Base-by-base conservation (phyloP, 2,888 invertebrate species). In the Ectemnius continuus region DNA sequence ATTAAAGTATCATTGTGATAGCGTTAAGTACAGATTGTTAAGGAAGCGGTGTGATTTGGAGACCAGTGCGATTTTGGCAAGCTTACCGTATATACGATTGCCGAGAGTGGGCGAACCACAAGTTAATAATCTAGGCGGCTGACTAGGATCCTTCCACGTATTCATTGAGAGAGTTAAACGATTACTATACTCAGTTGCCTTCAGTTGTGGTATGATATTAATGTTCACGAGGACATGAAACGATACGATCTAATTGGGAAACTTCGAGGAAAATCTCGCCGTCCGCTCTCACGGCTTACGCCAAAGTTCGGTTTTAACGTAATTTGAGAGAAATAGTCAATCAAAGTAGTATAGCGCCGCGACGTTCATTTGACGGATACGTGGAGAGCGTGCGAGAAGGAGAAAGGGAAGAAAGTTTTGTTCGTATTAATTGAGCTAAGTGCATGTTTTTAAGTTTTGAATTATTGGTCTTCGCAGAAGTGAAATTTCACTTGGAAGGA, bases 181-280 rank as follows among this genome's bases (percentile, higher is more conserved):
- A 48, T 48, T 48, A 28, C 28, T 62, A 23, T 18, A 61, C 70
- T 62, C 72, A 74, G 74, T 74, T 72, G 62, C 47, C 67, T 48
- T 61, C 48, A 62, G 59, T 73, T 65, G 65, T 58, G 71, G 68
- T 70, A 68, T 69, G 75, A 78, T 70, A 75, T 76, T 80, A 82
- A 80, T 78, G 73, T 75, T 82, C 78, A 75, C 70, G 69, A 69
- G 70, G 70, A 67, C 72, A 73, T 73, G 76, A 78, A 82, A 82
- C 69, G 76, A 69, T 69, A 70, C 76, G 74, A 83, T 75, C 77
- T 81, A 83, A 83, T 81, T 81, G 79, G 70, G 75, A 81, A 83
- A 83, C 83, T 83, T 75, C 61, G 60, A 52, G 65, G 57, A 72
- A 75, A 82, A 82, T 81, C 75, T 71, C 72, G 69, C 67, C 4